A percentile compares a stretch with the other conserved stretches of the same genome.
Evolutionary conservation across 53 echinoderm and acorn worm species (phyloP).

Genomic region (Holothuria scabra): DNA sequence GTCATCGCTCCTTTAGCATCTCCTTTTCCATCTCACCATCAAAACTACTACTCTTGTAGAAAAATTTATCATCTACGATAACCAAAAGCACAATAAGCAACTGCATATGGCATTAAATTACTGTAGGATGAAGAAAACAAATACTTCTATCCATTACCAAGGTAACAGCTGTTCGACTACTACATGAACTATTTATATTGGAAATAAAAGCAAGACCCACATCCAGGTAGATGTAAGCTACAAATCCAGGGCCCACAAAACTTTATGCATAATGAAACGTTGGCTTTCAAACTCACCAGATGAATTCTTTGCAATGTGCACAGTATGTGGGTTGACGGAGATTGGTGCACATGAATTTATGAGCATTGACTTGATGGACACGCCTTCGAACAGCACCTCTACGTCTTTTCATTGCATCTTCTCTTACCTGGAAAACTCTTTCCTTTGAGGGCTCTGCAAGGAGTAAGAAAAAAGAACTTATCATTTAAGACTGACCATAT

Average conservation of each 20-base stretch:
- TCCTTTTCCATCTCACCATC: too few species aligned
- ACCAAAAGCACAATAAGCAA: too few species aligned
- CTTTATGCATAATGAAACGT: too few species aligned
- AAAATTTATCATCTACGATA: too few species aligned
- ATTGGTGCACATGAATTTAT: conserved; percentile 98
- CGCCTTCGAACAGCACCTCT: conserved; percentile 81
- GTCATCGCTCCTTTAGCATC: too few species aligned
- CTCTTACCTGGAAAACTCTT: conserved; percentile 86
- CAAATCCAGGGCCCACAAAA: neutral
- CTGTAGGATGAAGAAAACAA: too few species aligned
- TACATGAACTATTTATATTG: neutral
- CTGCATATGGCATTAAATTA: too few species aligned
- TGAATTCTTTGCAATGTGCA: conserved; percentile 95
- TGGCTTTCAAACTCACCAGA: conserved; percentile 75
- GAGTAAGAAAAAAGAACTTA: too few species aligned
- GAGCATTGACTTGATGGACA: conserved; percentile 93
- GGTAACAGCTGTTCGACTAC: neutral
- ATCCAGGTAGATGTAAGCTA: neutral
- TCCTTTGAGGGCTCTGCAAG: conserved; percentile 80
- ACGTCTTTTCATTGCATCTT: conserved; percentile 89
- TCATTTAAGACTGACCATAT: too few species aligned
- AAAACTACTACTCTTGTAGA: too few species aligned
- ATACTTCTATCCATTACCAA: too few species aligned
- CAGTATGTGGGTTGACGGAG: conserved; percentile 98
- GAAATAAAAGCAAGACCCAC: conserved; percentile 7